Base-by-base conservation (phyloP, 2,888 invertebrate genomes). In the Aradus depressus region DNA sequence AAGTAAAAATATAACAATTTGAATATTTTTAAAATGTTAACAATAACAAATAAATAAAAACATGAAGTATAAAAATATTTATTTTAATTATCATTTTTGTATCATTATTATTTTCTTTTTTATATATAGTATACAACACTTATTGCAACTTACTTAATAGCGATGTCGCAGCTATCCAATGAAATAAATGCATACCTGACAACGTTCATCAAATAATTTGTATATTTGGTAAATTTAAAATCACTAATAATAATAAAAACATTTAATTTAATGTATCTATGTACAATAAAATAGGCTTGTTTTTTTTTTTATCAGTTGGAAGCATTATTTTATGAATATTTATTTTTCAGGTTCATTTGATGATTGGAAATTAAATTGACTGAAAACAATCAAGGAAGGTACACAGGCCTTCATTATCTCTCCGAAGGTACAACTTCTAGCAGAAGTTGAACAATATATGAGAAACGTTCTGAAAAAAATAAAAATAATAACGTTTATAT, bases 401-500 rank as follows among this genome's bases (percentile, higher is more conserved):
- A n/a, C n/a, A n/a, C n/a, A n/a, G n/a, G n/a, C n/a, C n/a, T n/a
- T n/a, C 10, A 19, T 37, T 38, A 47, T 47, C 38, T 28, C 8
- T 47, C 47, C 3, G 47, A 38, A 47, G 56, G 56, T 21, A 51
- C 51, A 10, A 78, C 80, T 65, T 79, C 72, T 65, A 81, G 79
- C 56, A 82, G 63, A 41, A 79, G 70, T 73, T 84, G 83, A 35
- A 76, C 73, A 39, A 74, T 66, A 67, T 76, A 74, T 58, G 80
- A 80, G 44, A 82, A 65, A 66, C 75, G 75, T 65, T 68, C 82
- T 83, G 72, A 44, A 74, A 43, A 12, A 53, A 34, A 35, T 21
- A 4, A 38, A 38, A 35, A n/a, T 28, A 28, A 10, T n/a, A 8
- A 28, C 31, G 8, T 8, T 45, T 32, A 32, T 44, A 19, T 23